Base-by-base conservation (phyloP, 2,888 invertebrate genomes). In the Anoplius nigerrimus region DNA sequence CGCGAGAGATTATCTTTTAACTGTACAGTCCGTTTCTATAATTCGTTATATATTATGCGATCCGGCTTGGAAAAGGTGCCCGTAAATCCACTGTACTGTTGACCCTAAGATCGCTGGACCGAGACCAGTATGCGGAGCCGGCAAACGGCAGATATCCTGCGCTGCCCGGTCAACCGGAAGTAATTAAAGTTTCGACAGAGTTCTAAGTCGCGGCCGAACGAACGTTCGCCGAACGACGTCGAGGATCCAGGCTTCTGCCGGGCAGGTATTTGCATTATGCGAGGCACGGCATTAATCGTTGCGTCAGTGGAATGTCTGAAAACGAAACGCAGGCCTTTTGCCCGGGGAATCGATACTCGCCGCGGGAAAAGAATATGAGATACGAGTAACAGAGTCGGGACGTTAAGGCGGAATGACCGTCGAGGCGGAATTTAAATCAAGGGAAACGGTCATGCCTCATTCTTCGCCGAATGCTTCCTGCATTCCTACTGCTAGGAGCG, bases 71-170 rank as follows among this genome's bases (percentile, higher is more conserved):
- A 83, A 75, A 72, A 75, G 70, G 69, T 67, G 74, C 69, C n/a
- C 69, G 80, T 83, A 82, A 85, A 83, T 84, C 80, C 75, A 75
- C 73, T 78, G 83, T 85, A 85, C 85, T 86, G 84, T 86, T 86
- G 86, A 87, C 87, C 87, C 78, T 75, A 58, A 71, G 82, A 75
- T 84, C 85, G 72, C 82, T 87, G 84, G 86, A 85, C 85, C 86
- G 86, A 82, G 81, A 87, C 86, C 79, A 72, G 78, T 76, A 79
- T 75, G 74, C 81, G 74, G 74, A 66, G 4, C 74, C 70, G 65
- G 66, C 68, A 58, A n/a, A n/a, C 70, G 67, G 57, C 61, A 70
- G 76, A 82, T 82, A 76, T 76, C 71, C n/a, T 67, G 69, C 71
- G 66, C 66, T 71, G n/a, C 53, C 70, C 78, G 75, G 74, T 79